These are phyloP conservation scores for Orientallactaga sibirica DNA, from an alignment of 2,797 vertebrate species.

Conservation along the genomic window DNA sequence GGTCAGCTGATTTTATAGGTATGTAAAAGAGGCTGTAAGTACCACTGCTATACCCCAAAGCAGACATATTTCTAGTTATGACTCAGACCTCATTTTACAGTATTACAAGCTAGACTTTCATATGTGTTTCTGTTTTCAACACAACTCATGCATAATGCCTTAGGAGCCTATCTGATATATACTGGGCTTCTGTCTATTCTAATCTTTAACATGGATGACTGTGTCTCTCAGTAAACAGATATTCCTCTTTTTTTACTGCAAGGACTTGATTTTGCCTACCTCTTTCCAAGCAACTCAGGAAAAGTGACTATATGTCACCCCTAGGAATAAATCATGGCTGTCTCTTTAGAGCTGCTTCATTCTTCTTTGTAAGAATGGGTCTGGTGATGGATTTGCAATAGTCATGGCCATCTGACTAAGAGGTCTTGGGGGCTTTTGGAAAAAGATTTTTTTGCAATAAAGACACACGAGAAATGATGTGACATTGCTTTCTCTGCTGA, in stretches of 20 bases:
- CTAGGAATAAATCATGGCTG: not conserved
- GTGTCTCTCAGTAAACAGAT: not conserved
- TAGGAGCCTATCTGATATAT: not conserved
- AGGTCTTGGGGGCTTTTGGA: not conserved
- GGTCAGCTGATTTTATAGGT: not conserved
- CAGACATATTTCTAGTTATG: conserved; percentile 27
- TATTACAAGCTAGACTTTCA: no score
- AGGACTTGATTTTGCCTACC: not conserved
- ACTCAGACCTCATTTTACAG: not conserved
- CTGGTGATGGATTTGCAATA: not conserved
- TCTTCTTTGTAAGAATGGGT: not conserved
- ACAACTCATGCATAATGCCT: not conserved
- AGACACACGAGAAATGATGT: not conserved
- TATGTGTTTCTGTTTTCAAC: not conserved
- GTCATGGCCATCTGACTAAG: not conserved
- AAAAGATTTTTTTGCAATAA: not conserved
- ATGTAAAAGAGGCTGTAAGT: not conserved
- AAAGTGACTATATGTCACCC: not conserved
- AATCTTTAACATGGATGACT: not conserved
- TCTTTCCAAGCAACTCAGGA: not conserved
- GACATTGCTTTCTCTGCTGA: not conserved
- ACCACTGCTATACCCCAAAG: conserved; percentile 1
- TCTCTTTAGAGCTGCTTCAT: not conserved
- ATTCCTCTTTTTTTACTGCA: not conserved
- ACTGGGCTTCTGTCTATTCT: not conserved